Evolutionary conservation across 2,888 invertebrate genomes (phyloP), one percentile per base, ranked within the genome.

Genomic region (Orthosia cruda): DNA sequence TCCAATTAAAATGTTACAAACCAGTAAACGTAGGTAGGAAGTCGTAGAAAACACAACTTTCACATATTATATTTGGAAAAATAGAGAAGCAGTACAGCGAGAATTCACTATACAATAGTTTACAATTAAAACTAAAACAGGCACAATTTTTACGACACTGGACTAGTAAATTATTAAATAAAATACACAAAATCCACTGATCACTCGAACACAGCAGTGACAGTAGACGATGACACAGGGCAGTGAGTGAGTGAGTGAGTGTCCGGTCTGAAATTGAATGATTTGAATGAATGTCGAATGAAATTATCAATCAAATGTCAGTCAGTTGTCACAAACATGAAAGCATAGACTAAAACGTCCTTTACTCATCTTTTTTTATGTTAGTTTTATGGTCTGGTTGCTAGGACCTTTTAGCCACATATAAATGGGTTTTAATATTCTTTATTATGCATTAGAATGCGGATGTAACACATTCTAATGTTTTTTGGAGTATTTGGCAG

Each of bases 11-110:
- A 72, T 64, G 59, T 69, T 63, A 86, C 86, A 74, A 78, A 86
- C 87, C 87, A 78, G 66, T 68, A 71, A 77, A 74, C 57, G 76
- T 78, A 71, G 76, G 74, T 68, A 69, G 76, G 65, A 77, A 80
- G 68, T 74, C 73, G 70, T 54, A 70, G 49, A 62, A 77, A 83
- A 79, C 74, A 72, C 71, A 72, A 80, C 86, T 88, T 88, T 88
- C 88, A 88, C 84, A 84, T 80, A 84, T 45, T 81, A 84, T 49
- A 59, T 50, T 71, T 59, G 63, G 20, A n/a, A 59, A 74, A 72
- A 67, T 49, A 23, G 20, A 57, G 11, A 61, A 74, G 16, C 5
- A 54, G 11, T 23, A 55, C 58, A 58, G 45, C 47, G 18, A 49
- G 12, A 61, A 76, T 58, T 32, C 47, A 76, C 74, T 65, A 49